These are phyloP conservation scores for Rhineura floridana DNA, from an alignment of 2,113 vertebrate species.

Conservation along the genomic window DNA sequence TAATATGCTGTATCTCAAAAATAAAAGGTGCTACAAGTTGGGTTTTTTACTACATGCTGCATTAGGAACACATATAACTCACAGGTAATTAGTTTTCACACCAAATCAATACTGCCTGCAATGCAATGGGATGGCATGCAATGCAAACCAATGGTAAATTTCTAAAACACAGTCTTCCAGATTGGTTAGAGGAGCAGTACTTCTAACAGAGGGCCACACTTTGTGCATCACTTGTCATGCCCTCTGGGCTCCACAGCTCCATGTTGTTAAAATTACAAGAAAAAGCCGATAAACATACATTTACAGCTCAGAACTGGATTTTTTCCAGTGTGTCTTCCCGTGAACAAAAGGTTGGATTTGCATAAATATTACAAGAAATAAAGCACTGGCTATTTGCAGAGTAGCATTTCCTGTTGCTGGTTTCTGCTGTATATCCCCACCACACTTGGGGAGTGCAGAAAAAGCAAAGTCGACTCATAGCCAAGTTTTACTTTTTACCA, in stretches of 20 bases:
- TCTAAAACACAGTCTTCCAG: neutral
- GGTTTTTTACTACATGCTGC: neutral
- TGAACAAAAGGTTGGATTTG: no score
- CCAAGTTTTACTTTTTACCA: neutral
- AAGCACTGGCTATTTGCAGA: neutral
- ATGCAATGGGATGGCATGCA: no score
- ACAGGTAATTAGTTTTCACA: neutral
- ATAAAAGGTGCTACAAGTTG: neutral
- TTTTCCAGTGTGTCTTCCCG: neutral
- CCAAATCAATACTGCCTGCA: neutral
- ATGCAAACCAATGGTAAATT: neutral
- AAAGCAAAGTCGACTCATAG: neutral
- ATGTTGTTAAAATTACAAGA: neutral
- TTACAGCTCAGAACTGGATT: neutral
- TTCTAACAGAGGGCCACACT: neutral
- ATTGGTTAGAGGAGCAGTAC: no score
- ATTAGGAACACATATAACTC: neutral
- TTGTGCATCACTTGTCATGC: neutral
- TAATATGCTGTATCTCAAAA: accelerated
- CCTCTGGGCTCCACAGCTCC: no score
- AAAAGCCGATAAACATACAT: neutral
- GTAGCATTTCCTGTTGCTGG: neutral
- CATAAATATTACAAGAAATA: neutral
- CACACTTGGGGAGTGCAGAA: neutral
- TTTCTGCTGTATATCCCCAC: neutral